Evolutionary conservation across 2,888 invertebrate species (phyloP), one percentile per base, ranked within the genome.

Genomic region (Ophion ellenae): DNA sequence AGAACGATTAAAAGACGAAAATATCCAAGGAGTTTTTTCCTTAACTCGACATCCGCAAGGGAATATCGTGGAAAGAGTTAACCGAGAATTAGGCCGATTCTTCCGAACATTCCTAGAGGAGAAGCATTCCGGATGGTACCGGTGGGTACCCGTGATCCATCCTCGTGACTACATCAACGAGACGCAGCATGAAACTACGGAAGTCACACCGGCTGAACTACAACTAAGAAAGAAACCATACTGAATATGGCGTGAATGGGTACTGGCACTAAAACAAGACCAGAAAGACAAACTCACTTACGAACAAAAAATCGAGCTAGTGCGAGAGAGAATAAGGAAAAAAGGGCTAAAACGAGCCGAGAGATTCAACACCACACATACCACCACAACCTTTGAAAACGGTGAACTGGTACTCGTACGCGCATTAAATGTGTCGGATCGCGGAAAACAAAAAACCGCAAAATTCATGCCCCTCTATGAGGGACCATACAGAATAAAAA

Each of bases 151-250:
- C 0, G n/a, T 75, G 2, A 28, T 75, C 0, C 28, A 75, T 14
- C n/a, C n/a, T n/a, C n/a, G n/a, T n/a, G 45, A 36, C 6, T 75
- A 75, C 1, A 81, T 81, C 0, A 81, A 81, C 6, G 80, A 81
- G 6, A 9, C 17, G 11, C 36, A 14, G 6, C 67, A 67, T n/a
- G 36, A 67, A 40, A 67, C 67, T 1, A 67, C 67, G 9, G 67
- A 67, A 36, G 5, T 67, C 7, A 67, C 67, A n/a, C 40, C 67
- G 1, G 32, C 36, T 0, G 67, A 67, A 7, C 67, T 67, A 0
- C 67, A 67, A 40, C 9, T n/a, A n/a, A n/a, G n/a, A 17, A 36
- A 17, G n/a, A 40, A 40, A 67, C 67, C 67, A 2, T 67, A 67
- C 6, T n/a, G 67, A 1, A 14, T 87, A 81, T 74, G 74, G 74